Base-by-base conservation (phyloP, 1,140 invertebrate species). In the Lanistes nyassanus region DNA sequence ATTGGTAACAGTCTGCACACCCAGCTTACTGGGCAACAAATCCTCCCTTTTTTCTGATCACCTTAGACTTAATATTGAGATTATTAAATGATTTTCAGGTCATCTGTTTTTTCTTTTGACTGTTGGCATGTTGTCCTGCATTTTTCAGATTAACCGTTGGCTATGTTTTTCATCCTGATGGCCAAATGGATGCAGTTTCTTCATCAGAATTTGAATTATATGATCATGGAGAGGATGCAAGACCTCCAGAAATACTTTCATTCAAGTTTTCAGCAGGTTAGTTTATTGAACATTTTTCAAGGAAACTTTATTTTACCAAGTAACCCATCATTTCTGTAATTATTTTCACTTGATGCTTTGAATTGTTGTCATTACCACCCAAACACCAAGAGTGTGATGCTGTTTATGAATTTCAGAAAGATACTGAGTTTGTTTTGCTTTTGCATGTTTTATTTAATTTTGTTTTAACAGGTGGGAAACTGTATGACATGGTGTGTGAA, bases 171-270 rank as follows among this genome's bases (percentile, higher is more conserved):
- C 85, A 91, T 19, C 89, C 91, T 3, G 90, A 91, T 76, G 92
- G 92, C 3, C 87, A 87, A 3, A 84, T 92, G 42, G 83, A 91
- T 73, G 84, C 91, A 0, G 86, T 94, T 3, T 90, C 92, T 71
- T 92, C 89, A 84, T 91, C 91, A 68, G 92, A 93, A 78, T 86
- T 94, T 68, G 84, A 91, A 76, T 87, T 94, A 23, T 92, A 92
- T 84, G 90, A 93, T 75, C 91, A 92, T 79, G 93, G 93, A 4
- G 93, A 94, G 86, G 90, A 91, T 75, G 93, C 93, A 5, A 86
- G 79, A 5, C 91, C 93, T 3, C 92, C 92, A 0, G 88, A 84
- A 21, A 91, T 93, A 82, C 91, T 94, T 81, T 90, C 89, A 13
- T 92, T 94, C 79, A 89, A 85, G n/a, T 92, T 93, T 80, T 86